Percentiles rank a stretch among this genome's conserved stretches.
phyloP scores from a whole-genome alignment of 2,113 vertebrate species.

The Microcebus tavaratra region DNA sequence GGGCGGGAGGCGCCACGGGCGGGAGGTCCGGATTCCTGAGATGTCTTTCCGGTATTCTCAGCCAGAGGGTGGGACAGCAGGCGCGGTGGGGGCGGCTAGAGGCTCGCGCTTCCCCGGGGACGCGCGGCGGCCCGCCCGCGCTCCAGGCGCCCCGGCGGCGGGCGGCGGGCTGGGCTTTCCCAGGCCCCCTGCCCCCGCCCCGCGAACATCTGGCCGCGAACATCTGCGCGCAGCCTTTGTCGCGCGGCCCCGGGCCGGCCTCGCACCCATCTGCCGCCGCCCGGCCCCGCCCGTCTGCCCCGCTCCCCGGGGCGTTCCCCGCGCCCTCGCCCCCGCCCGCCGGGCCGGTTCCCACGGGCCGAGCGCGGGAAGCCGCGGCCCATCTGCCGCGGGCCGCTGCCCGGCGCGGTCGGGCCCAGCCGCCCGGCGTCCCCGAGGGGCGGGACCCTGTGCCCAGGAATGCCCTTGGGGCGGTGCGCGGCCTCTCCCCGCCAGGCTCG shows the following conservation, averaged over 20 bases:
- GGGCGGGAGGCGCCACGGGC: neutral
- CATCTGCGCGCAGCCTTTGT: slow-evolving; percentile 67
- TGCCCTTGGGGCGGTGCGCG: neutral
- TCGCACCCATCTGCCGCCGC: slow-evolving; percentile 60
- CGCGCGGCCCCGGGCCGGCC: neutral
- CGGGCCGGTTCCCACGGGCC: slow-evolving; percentile 66
- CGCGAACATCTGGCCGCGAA: slow-evolving; percentile 71
- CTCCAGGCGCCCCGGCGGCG: neutral
- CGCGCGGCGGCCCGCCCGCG: neutral
- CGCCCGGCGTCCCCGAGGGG: neutral
- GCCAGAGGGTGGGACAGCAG: neutral
- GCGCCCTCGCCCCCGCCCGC: slow-evolving; percentile 32
- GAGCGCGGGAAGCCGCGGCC: slow-evolving; percentile 33
- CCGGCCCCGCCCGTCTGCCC: neutral
- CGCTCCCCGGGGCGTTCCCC: slow-evolving; percentile 45
- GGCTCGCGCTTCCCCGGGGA: neutral
- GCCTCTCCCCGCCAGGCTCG: neutral
- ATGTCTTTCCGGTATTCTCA: neutral
- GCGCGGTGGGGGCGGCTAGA: neutral
- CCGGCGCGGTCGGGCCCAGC: neutral
- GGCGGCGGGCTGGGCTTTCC: neutral
- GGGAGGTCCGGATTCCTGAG: neutral
- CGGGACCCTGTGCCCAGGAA: neutral
- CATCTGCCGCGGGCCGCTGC: slow-evolving; percentile 49
- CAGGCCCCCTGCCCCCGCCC: slow-evolving; percentile 22